Base-by-base conservation (phyloP, 1,140 invertebrate species). In the Drosophila melanica region DNA sequence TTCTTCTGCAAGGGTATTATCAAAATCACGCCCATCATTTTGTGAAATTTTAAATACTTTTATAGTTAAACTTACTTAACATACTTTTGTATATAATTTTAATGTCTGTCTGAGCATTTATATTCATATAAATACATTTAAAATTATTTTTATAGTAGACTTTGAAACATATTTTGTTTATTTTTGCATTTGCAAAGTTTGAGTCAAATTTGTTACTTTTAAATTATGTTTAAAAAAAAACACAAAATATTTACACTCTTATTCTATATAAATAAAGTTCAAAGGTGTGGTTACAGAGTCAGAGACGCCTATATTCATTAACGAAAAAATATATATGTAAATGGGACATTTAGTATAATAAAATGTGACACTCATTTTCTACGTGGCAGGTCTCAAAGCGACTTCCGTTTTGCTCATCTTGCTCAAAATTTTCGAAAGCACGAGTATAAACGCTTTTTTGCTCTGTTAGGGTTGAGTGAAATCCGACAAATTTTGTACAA, bases 51-150 rank as follows among this genome's bases (percentile, higher is more conserved):
- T 47, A 27, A 33, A 57, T 68, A 45, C 39, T 51, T 51, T 66
- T 57, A 62, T 72, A 48, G 18, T 55, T 69, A 59, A 1, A 35
- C 51, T 69, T 75, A 62, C 18, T 63, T 62, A 62, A 69, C 41
- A 35, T 60, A 73, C 47, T 59, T 76, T 74, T 77, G 59, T 66
- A 75, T 51, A 70, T 75, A 66, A 64, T 73, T 75, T 77, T 45
- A 63, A 70, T 67, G 37, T 68, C 69, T 77, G 71, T 75, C 62
- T 66, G 51, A 33, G 20, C 41, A 75, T 69, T 77, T 35, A 69
- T 68, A 47, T 10, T 45, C 7, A 67, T 63, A 62, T 42, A 72
- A 62, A 45, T 47, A 57, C 62, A 66, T 50, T 67, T 33, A 16
- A 44, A 57, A 60, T 57, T 54, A 23, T 23, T 62, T 76, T 59